Conservation (phyloP, 2,113 vertebrate genomes). For the Oriolus oriolus region DNA sequence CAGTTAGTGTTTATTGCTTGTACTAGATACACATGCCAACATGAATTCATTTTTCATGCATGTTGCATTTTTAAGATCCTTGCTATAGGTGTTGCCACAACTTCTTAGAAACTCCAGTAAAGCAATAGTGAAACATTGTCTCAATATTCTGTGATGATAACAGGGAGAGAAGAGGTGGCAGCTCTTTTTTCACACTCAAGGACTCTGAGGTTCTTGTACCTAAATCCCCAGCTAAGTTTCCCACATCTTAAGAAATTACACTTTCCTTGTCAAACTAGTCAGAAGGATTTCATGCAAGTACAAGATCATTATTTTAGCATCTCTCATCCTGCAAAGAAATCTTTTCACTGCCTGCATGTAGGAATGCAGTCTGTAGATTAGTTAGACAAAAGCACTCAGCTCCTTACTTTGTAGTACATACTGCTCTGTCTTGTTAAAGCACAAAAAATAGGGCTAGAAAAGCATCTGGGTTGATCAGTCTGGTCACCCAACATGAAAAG, state of each 20-base stretch:
- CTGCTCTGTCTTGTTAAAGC: background rate
- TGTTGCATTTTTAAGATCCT: background rate
- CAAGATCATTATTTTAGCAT: background rate
- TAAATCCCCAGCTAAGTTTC: constrained; percentile 2
- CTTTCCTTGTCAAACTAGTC: constrained; percentile 1
- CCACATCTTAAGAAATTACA: constrained; percentile 23
- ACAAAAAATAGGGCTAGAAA: background rate
- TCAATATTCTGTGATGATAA: background rate
- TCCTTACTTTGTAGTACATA: background rate
- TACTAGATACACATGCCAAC: background rate
- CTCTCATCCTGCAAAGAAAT: background rate
- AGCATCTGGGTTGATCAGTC: background rate
- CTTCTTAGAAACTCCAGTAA: background rate
- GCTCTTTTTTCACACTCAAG: background rate
- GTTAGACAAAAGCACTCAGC: background rate
- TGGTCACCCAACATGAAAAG: background rate
- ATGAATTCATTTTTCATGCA: background rate
- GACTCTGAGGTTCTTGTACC: background rate
- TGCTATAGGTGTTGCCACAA: background rate
- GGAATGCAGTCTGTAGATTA: background rate
- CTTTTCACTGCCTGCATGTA: background rate
- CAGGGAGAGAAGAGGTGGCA: background rate
- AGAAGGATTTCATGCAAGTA: background rate
- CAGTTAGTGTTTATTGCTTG: background rate
- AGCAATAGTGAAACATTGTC: background rate